Evolutionary conservation across 2,888 invertebrate species (phyloP).

Genomic region (Clanis bilineata): DNA sequence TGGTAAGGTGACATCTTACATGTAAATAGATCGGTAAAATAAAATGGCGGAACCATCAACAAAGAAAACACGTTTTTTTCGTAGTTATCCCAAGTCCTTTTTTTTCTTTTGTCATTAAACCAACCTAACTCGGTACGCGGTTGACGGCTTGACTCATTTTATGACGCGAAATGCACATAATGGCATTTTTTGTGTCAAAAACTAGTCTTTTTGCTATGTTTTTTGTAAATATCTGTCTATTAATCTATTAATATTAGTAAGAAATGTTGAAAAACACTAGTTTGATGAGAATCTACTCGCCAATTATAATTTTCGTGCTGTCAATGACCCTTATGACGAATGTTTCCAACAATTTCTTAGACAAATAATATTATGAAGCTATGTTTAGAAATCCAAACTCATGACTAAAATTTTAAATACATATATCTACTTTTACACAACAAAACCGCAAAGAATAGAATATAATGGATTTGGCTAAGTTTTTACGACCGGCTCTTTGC

Average conservation of each 20-base stretch:
- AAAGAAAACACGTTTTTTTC: too few relatives aligned
- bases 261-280: neutral
- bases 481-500: too few relatives aligned
- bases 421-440: too few relatives aligned
- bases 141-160: constrained; percentile 34
- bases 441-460: too few relatives aligned
- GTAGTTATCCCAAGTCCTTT: too few relatives aligned
- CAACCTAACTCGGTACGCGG: constrained; percentile 2
- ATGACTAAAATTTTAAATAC: too few relatives aligned
- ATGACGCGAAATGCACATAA: constrained; percentile 16
- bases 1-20: too few relatives aligned
- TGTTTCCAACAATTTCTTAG: neutral
- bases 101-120: too few relatives aligned
- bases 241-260: neutral
- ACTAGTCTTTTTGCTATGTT: neutral
- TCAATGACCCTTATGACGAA: neutral
- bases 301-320: neutral
- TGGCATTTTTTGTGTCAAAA: constrained; percentile 25
- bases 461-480: too few relatives aligned
- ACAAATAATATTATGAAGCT: neutral
- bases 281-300: neutral
- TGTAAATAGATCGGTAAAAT: too few relatives aligned
- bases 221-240: neutral
- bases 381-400: too few relatives aligned
- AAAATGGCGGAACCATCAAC: too few relatives aligned